Percentiles rank a stretch among this genome's conserved stretches.
phyloP scores from a whole-genome alignment of 1,140 invertebrate species.

The Melitaea cinxia region DNA sequence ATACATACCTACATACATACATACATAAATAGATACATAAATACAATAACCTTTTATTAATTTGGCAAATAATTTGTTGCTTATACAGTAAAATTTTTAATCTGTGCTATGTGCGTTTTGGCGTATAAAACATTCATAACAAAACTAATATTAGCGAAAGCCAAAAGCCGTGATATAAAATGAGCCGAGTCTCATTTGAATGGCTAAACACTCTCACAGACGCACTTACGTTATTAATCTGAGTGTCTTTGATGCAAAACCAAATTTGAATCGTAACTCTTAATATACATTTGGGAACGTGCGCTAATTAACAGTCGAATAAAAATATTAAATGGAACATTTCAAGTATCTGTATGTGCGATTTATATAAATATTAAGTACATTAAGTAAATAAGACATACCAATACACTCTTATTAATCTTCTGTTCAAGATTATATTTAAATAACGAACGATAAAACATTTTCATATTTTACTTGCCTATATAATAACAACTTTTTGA shows the following conservation, averaged over 20 bases:
- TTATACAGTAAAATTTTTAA: not conserved
- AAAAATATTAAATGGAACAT: not conserved
- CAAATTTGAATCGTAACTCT: constrained; percentile 23
- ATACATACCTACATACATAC: too few relatives aligned
- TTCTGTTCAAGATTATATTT: too few relatives aligned
- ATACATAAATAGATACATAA: too few relatives aligned
- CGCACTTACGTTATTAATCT: constrained; percentile 28
- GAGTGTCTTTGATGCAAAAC: constrained; percentile 21
- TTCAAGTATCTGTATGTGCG: not conserved
- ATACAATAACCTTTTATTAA: too few relatives aligned
- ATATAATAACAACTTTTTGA: too few relatives aligned
- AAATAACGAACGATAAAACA: too few relatives aligned
- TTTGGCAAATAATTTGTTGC: not conserved
- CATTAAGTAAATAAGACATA: too few relatives aligned
- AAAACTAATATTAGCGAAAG: constrained; percentile 26
- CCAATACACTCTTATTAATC: too few relatives aligned
- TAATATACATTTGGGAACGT: constrained; percentile 18
- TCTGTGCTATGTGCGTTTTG: not conserved
- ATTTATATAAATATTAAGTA: too few relatives aligned
- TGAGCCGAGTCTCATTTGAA: constrained; percentile 17
- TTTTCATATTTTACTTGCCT: too few relatives aligned
- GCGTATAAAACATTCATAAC: constrained; percentile 4
- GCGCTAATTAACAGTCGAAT: constrained; percentile 9
- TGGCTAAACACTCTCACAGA: constrained; percentile 22
- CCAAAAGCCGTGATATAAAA: constrained; percentile 22